Conservation (phyloP, 2,888 invertebrate genomes). For the Pheosia gnoma region DNA sequence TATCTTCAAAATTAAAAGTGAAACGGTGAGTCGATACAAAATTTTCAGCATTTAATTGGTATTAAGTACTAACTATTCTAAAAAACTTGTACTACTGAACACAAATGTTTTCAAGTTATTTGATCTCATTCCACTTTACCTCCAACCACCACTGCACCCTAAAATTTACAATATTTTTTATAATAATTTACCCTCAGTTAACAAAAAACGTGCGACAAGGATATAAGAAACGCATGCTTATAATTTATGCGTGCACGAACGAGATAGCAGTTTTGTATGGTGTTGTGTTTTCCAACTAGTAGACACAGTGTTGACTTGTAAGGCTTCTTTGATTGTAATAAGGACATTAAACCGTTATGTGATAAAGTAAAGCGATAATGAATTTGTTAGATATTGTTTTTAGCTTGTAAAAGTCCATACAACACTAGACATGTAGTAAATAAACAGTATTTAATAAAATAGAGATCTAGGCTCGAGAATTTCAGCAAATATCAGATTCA, state of each 20-base stretch:
- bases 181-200: slow-evolving; percentile 39
- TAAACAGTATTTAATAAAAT: too few species aligned
- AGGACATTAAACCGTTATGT: neutral
- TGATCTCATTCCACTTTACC: slow-evolving; percentile 12
- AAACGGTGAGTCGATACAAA: too few species aligned
- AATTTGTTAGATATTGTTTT: neutral
- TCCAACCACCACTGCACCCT: slow-evolving; percentile 32
- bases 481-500: too few species aligned
- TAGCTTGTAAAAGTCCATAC: too few species aligned
- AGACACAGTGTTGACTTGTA: slow-evolving; percentile 13
- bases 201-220: slow-evolving; percentile 52
- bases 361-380: neutral
- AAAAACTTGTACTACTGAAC: too few species aligned
- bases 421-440: too few species aligned
- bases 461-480: too few species aligned
- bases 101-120: neutral
- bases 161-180: slow-evolving; percentile 37
- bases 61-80: too few species aligned
- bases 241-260: slow-evolving; percentile 44
- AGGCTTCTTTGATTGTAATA: slow-evolving; percentile 17
- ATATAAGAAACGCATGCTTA: slow-evolving; percentile 32
- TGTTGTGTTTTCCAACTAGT: slow-evolving; percentile 37
- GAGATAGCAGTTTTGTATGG: slow-evolving; percentile 36
- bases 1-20: too few species aligned
- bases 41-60: too few species aligned